phyloP scores from a whole-genome alignment of 2,888 invertebrate species.

The Morpho deidamia region DNA sequence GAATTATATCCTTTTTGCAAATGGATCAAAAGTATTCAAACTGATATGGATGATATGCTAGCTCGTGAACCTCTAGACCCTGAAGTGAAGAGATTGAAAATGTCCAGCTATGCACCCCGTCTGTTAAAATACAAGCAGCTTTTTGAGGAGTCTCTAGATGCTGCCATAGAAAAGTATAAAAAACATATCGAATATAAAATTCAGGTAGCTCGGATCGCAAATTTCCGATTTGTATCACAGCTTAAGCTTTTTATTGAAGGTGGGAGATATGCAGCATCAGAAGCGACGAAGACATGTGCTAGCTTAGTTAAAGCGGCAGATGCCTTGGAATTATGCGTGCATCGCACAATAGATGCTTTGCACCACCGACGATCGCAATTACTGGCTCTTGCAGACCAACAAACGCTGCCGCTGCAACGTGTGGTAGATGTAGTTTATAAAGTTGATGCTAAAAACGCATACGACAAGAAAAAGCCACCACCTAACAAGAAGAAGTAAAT shows the following conservation, averaged over 20 bases:
- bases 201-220: slow-evolving; percentile 56
- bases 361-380: slow-evolving; percentile 41
- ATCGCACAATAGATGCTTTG: slow-evolving; percentile 37
- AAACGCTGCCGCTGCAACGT: slow-evolving; percentile 37
- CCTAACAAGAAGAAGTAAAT: slow-evolving; percentile 16
- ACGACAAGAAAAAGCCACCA: slow-evolving; percentile 32
- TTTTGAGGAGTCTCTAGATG: slow-evolving; percentile 49
- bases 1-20: slow-evolving; percentile 47
- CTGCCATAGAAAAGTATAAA: slow-evolving; percentile 36
- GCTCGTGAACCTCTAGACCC: slow-evolving; percentile 33
- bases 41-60: slow-evolving; percentile 36
- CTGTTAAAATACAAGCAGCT: slow-evolving; percentile 41
- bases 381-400: slow-evolving; percentile 41
- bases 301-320: slow-evolving; percentile 45
- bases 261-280: slow-evolving; percentile 46
- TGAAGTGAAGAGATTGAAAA: slow-evolving; percentile 47
- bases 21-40: slow-evolving; percentile 42
- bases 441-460: slow-evolving; percentile 24
- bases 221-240: slow-evolving; percentile 47
- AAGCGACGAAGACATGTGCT: slow-evolving; percentile 41
- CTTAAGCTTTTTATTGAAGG: slow-evolving; percentile 50
- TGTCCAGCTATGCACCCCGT: slow-evolving; percentile 51
- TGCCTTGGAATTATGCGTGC: slow-evolving; percentile 42
- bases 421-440: slow-evolving; percentile 40
- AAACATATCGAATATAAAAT: slow-evolving; percentile 39